Percentiles rank a stretch among this genome's conserved stretches.
Evolutionary conservation across 1,140 invertebrate species (phyloP).

Genomic region (Neodiprion lecontei): DNA sequence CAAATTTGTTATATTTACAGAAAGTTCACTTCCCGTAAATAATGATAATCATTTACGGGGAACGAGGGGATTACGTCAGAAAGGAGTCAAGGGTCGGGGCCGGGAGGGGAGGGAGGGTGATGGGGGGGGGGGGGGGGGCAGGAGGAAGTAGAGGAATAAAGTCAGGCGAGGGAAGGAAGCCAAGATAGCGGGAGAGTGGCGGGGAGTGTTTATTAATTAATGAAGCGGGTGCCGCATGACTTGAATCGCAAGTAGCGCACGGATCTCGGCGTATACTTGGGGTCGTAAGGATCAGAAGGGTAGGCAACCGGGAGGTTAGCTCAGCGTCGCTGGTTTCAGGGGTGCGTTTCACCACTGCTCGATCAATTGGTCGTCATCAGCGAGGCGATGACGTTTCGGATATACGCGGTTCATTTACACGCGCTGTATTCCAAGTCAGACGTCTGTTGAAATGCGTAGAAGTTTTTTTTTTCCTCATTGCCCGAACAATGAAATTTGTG

Average conservation of each 20-base stretch:
- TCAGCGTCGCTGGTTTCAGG: neutral
- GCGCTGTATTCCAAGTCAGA: too few species aligned
- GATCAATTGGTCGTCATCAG: neutral
- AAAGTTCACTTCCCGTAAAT: neutral
- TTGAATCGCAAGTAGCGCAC: slow-evolving; percentile 28
- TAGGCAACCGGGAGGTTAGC: neutral
- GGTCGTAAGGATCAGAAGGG: neutral
- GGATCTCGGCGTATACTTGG: neutral
- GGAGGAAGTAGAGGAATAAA: neutral
- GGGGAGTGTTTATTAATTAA: slow-evolving; percentile 41
- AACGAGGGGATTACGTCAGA: neutral
- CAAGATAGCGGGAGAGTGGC: neutral
- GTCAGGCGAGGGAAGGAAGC: neutral
- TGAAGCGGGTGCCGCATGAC: slow-evolving; percentile 30
- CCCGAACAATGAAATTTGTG: too few species aligned
- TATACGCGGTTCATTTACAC: too few species aligned
- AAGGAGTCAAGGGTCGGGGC: neutral
- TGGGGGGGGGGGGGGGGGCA: too few species aligned
- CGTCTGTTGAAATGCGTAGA: too few species aligned
- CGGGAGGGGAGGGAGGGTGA: neutral
- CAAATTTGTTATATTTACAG: too few species aligned
- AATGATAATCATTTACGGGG: neutral
- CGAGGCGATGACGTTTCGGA: neutral
- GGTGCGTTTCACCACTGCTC: neutral
- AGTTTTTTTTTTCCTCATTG: too few species aligned